Conservation (phyloP, 2,888 invertebrate genomes). For the Diarsia dahlii region DNA sequence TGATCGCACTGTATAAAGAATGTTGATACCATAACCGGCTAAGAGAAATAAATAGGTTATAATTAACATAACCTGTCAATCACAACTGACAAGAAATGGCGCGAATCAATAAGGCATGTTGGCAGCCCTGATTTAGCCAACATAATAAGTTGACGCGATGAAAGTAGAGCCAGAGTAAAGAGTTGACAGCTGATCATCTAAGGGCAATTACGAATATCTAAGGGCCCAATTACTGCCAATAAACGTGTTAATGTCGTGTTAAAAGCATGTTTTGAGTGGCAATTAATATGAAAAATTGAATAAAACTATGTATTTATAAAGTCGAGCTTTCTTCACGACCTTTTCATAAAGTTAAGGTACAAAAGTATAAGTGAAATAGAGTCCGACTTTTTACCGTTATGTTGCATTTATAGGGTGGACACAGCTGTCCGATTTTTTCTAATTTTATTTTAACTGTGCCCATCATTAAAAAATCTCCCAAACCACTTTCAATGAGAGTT, state of each 20-base stretch:
- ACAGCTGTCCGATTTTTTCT: neutral
- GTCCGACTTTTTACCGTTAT: neutral
- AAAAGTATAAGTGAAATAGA: neutral
- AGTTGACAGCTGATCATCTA: conserved; percentile 49
- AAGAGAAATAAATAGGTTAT: conserved; percentile 21
- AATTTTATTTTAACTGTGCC: too few relatives aligned
- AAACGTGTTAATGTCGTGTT: conserved; percentile 24
- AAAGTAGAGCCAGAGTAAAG: conserved; percentile 46
- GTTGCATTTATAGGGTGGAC: neutral
- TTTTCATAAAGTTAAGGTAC: neutral
- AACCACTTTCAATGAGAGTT: neutral
- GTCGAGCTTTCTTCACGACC: neutral
- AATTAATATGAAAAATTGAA: conserved; percentile 1
- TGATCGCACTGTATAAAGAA: too few relatives aligned
- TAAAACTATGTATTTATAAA: neutral
- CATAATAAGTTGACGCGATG: conserved; percentile 32
- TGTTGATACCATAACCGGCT: neutral
- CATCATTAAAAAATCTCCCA: neutral
- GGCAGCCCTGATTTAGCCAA: conserved; percentile 43
- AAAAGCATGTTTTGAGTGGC: conserved; percentile 9
- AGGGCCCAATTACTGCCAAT: conserved; percentile 44
- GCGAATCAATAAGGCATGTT: conserved; percentile 34
- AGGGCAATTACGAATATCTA: conserved; percentile 47
- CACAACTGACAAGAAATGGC: conserved; percentile 41
- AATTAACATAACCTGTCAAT: conserved; percentile 38